Conservation (phyloP, 2,113 vertebrate species). For the Channa argus region DNA sequence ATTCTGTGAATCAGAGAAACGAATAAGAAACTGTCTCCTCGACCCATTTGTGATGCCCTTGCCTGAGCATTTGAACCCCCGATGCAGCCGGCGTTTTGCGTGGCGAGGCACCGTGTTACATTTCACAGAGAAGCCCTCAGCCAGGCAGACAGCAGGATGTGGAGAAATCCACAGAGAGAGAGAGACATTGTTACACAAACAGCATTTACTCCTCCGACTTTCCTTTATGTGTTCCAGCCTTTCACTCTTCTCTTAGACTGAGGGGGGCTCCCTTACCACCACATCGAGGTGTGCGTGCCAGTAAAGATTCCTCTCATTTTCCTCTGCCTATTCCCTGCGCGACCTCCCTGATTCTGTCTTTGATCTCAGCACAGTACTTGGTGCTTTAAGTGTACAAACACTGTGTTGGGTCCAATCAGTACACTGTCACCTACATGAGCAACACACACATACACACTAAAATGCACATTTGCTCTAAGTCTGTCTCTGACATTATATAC, state of each 20-base stretch:
- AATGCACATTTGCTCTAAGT: background rate
- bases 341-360: slow-evolving; percentile 57
- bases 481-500: background rate
- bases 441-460: too few relatives aligned
- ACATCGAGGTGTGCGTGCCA: slow-evolving; percentile 40
- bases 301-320: slow-evolving; percentile 30
- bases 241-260: background rate
- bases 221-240: background rate
- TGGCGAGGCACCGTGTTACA: slow-evolving; percentile 45
- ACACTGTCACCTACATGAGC: slow-evolving; percentile 19
- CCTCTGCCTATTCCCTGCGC: slow-evolving; percentile 42
- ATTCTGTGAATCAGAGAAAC: slow-evolving; percentile 1
- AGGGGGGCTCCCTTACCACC: slow-evolving; percentile 8
- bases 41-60: slow-evolving; percentile 30
- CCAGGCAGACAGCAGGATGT: slow-evolving; percentile 26
- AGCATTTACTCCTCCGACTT: slow-evolving; percentile 29
- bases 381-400: slow-evolving; percentile 30
- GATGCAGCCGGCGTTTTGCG: slow-evolving; percentile 41
- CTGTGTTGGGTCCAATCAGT: slow-evolving; percentile 58
- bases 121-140: slow-evolving; percentile 28
- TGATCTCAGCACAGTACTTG: slow-evolving; percentile 55
- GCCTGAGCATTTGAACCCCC: slow-evolving; percentile 34
- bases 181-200: slow-evolving; percentile 11
- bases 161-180: slow-evolving; percentile 39
- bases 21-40: slow-evolving; percentile 4